Conservation (phyloP, 1,140 invertebrate genomes). For the Drosophila sp. region DNA sequence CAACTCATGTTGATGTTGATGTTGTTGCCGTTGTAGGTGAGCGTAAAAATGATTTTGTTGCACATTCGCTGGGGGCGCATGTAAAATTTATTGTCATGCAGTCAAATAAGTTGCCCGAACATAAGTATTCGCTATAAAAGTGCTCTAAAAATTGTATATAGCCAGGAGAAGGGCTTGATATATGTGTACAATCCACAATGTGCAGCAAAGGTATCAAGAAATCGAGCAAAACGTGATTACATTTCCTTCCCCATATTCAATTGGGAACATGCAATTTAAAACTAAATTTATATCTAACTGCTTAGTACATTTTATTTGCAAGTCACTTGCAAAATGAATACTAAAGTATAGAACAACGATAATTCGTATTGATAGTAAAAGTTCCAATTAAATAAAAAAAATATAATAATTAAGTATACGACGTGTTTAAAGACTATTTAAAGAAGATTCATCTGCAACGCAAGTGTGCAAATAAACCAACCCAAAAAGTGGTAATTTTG, state of each 20-base stretch:
- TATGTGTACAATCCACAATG: constrained; percentile 6
- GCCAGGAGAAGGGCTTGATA: constrained; percentile 2
- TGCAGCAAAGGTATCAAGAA: constrained; percentile 16
- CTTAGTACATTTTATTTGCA: no score
- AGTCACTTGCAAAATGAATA: no score
- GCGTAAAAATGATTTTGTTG: constrained; percentile 73
- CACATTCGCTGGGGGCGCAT: constrained; percentile 58
- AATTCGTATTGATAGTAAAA: no score
- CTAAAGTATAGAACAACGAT: no score
- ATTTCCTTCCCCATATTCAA: constrained; percentile 14
- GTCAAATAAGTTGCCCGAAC: constrained; percentile 34
- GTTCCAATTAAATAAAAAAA: background rate
- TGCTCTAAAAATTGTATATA: constrained; percentile 11
- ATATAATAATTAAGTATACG: constrained; percentile 6
- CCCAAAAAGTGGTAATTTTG: background rate
- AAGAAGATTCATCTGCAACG: background rate
- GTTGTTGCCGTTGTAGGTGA: constrained; percentile 33
- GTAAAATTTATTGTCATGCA: constrained; percentile 68
- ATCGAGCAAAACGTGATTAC: constrained; percentile 1
- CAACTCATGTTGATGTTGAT: background rate
- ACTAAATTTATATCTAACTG: no score
- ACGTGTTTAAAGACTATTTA: background rate
- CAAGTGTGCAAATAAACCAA: background rate
- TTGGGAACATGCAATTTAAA: constrained; percentile 11
- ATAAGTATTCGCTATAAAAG: constrained; percentile 17